phyloP scores from a whole-genome alignment of 1,140 invertebrate genomes.

The Penaeus indicus region DNA sequence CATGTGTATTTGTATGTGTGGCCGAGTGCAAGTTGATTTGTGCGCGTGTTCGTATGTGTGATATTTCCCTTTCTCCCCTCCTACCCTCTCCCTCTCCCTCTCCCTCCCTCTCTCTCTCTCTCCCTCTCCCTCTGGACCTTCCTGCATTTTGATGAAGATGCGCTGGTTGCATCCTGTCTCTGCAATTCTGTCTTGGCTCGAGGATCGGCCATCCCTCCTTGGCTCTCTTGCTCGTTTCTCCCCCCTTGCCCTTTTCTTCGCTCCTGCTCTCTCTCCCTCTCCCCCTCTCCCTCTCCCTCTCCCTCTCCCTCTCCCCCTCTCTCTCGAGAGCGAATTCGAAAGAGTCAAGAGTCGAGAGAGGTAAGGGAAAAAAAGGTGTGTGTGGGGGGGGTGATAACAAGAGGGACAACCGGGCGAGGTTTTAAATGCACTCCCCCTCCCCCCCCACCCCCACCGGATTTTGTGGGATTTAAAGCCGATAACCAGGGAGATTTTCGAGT shows the following conservation, averaged over 20 bases:
- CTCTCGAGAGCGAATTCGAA: no score
- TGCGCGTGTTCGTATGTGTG: background rate
- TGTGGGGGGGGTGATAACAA: no score
- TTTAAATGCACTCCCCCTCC: no score
- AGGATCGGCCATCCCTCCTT: no score
- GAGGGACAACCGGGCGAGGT: no score
- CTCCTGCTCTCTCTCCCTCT: background rate
- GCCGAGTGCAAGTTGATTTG: slow-evolving; percentile 10
- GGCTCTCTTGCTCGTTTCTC: background rate
- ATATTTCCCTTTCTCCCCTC: background rate
- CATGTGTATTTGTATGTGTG: background rate
- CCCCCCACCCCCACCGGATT: no score
- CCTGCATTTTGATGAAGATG: no score
- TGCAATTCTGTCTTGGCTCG: no score
- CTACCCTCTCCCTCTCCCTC: background rate
- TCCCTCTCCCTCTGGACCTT: background rate
- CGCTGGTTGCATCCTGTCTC: no score
- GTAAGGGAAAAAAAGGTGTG: no score
- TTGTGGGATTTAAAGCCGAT: no score
- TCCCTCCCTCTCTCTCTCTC: background rate
- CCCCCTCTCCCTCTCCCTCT: background rate
- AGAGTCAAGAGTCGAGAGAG: no score
- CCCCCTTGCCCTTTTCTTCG: background rate
- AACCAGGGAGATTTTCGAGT: background rate
- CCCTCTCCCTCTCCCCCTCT: background rate